Conservation (phyloP, 2,797 vertebrate species). For the Lepus townsendii region DNA sequence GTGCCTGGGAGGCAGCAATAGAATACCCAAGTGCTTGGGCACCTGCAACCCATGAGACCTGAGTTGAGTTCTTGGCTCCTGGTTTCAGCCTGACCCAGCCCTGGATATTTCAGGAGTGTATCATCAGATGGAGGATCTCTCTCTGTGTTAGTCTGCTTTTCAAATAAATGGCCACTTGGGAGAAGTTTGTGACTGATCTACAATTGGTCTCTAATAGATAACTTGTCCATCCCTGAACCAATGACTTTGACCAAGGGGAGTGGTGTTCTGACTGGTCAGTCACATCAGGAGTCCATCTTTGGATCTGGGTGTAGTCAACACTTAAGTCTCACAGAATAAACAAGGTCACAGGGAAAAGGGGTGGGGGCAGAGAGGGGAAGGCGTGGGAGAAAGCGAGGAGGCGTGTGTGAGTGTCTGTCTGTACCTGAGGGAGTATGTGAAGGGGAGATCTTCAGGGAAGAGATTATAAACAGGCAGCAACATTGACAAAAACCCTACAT, state of each 20-base stretch:
- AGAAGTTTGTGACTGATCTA: neutral
- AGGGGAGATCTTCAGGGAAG: neutral
- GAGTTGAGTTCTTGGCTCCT: too few relatives aligned
- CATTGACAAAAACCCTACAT: neutral
- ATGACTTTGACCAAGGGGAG: neutral
- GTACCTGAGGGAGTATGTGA: neutral
- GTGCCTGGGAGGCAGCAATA: too few relatives aligned
- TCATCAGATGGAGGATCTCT: too few relatives aligned
- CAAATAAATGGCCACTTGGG: neutral
- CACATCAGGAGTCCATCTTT: neutral
- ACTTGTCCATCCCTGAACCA: neutral
- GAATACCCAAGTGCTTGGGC: too few relatives aligned
- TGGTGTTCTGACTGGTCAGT: neutral
- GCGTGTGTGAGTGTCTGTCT: neutral
- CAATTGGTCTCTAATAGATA: neutral
- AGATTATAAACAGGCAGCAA: conserved; percentile 41
- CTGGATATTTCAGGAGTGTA: too few relatives aligned
- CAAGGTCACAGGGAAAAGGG: neutral
- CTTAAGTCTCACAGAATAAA: neutral
- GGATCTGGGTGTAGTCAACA: neutral
- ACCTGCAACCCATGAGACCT: too few relatives aligned
- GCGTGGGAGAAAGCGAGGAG: too few relatives aligned
- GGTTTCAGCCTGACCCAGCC: too few relatives aligned
- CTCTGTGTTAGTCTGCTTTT: too few relatives aligned
- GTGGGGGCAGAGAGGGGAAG: neutral